Base-by-base conservation (phyloP, 2,888 invertebrate genomes). In the Acleris laterana region DNA sequence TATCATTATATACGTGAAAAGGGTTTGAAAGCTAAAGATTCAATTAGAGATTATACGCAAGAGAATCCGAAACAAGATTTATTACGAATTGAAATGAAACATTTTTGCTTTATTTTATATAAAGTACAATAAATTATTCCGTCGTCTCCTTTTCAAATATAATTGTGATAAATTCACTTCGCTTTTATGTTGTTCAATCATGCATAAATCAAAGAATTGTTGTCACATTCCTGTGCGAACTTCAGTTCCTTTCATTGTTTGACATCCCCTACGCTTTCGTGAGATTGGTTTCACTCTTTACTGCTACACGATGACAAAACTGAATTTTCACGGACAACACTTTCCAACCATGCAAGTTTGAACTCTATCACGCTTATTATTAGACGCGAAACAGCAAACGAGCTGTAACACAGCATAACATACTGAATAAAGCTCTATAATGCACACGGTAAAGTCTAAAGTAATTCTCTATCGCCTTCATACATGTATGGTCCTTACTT, bases 261-360 rank as follows among this genome's bases (percentile, higher is more conserved):
- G 77, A 77, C 79, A 72, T 77, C 78, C 79, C 79, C 80, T 80
- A 78, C 71, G 79, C 84, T 83, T 79, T 85, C 78, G 80, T 77
- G 83, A 87, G 87, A 90, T 90, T 89, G 87, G 87, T 89, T 89
- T 84, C 82, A 85, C 85, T 85, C 85, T 88, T 89, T 85, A 66
- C 66, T 51, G 55, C 65, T 60, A 48, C 51, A 62, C 57, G 56
- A 52, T 62, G 57, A 57, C 56, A 52, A 48, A 57, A 62, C 38
- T 56, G 51, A 48, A 62, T 46, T 57, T 63, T 19, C 25, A 50
- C 44, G 28, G 55, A 32, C 32, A 22, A 11, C 25, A 46, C 46
- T n/a, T 20, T 19, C 13, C 11, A 19, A 6, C 20, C 38, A 16
- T 55, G 50, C n/a, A 49, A 60, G 25, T 55, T 65, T 60, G 55